phyloP scores from a whole-genome alignment of 2,113 vertebrate species.

The Micronycteris hirsuta region DNA sequence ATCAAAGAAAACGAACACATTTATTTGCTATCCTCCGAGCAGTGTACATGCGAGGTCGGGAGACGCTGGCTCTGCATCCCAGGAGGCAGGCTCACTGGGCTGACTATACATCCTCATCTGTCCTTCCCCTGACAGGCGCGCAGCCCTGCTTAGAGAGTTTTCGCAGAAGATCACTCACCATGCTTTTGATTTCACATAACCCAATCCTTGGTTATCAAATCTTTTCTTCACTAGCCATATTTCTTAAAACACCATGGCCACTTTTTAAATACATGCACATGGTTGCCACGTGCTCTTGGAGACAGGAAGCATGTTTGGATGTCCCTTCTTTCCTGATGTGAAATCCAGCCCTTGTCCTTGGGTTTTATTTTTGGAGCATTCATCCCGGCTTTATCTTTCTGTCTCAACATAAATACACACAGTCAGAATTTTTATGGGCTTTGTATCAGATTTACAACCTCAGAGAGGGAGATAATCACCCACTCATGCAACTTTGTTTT shows the following conservation, averaged over 20 bases:
- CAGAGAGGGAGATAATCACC: neutral
- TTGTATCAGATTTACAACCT: neutral
- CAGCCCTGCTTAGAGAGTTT: neutral
- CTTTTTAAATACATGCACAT: neutral
- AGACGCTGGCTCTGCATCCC: neutral
- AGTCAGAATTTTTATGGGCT: neutral
- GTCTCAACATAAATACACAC: neutral
- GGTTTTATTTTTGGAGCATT: neutral
- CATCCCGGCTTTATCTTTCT: neutral
- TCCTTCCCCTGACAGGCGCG: neutral
- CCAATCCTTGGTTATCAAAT: neutral
- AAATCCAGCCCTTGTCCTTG: neutral
- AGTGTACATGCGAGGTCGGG: neutral
- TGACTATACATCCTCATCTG: neutral
- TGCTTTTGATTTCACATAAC: neutral
- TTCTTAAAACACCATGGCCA: neutral
- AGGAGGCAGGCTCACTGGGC: neutral
- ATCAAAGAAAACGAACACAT: neutral
- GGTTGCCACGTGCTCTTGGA: neutral
- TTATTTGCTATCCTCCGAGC: neutral
- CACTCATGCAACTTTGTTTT: neutral
- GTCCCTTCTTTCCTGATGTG: neutral
- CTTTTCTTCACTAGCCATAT: neutral
- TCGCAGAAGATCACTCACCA: slow-evolving; percentile 36
- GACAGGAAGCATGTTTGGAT: neutral